Percentiles rank a stretch among this genome's conserved stretches.
Evolutionary conservation across 2,113 vertebrate species (phyloP).

Genomic region (Phyllostomus discolor): DNA sequence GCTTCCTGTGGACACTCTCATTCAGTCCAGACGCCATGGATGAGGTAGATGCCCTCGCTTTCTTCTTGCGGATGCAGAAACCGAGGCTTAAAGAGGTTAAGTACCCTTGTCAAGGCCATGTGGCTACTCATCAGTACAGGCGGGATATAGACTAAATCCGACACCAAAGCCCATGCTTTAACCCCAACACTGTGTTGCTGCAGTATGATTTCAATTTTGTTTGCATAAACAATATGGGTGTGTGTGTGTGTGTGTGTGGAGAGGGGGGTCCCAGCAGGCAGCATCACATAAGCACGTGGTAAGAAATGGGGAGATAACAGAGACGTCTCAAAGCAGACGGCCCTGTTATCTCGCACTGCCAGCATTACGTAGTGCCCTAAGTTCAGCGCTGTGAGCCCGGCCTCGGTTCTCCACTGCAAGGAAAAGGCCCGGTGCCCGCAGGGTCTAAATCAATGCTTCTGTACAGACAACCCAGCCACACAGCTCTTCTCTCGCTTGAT

Average conservation of each 20-base stretch:
- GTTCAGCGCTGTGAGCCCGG: neutral
- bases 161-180: neutral
- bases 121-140: neutral
- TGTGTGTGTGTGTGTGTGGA: neutral
- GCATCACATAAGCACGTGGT: neutral
- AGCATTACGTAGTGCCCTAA: rapidly evolving
- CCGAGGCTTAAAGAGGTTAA: neutral
- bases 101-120: neutral
- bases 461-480: neutral
- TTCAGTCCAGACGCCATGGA: neutral
- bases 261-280: neutral
- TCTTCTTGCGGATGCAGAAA: neutral
- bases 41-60: neutral
- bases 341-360: neutral
- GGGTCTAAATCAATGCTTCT: neutral
- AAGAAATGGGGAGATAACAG: neutral
- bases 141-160: neutral
- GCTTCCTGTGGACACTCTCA: neutral
- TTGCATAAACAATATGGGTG: neutral
- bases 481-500: neutral
- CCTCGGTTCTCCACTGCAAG: neutral
- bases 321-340: neutral
- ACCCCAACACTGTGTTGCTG: rapidly evolving
- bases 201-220: neutral
- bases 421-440: neutral